Evolutionary conservation across 2,888 invertebrate genomes (phyloP), one percentile per base, ranked within the genome.

Genomic region (Cosmopolites sordidus): DNA sequence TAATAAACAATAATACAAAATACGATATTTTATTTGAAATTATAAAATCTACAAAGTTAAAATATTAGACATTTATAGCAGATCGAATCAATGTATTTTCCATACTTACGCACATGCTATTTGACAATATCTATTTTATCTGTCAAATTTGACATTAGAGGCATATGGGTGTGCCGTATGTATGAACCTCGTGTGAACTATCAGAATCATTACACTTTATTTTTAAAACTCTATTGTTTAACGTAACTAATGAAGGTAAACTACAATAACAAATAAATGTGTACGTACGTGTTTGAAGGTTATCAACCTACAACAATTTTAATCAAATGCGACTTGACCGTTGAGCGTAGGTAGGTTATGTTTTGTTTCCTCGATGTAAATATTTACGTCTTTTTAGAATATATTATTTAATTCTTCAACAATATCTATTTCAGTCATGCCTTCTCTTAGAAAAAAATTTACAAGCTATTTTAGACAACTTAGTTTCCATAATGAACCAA

Each of bases 381-480:
- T 54, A 54, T 54, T 54, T 45, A 46, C 48, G 17, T 48, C 30
- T 49, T 42, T 44, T 41, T 42, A 40, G 4, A 39, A 44, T 41
- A 30, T 16, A 22, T 40, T 9, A 40, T 40, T 15, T 14, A 5
- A 22, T 22, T 41, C 40, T 8, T 14, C 1, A 18, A n/a, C 4
- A n/a, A 42, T 16, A 40, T 50, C 17, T 27, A 44, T 57, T 53
- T 17, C 56, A 53, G 59, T 29, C 57, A 86, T 86, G 86, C 84
- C 86, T 64, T 85, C 84, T 53, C 75, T 86, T 64, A 76, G 83
- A 50, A 84, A 86, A 75, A 79, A 82, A 71, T 83, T 86, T 61
- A 82, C 83, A 58, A 84, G 83, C 58, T 85, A 86, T 71, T 83
- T 86, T 71, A 78, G 86, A 59, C 86, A 86, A 70, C 74, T 86